Conservation (phyloP, 2,113 vertebrate species). For the Archilochus colubris region DNA sequence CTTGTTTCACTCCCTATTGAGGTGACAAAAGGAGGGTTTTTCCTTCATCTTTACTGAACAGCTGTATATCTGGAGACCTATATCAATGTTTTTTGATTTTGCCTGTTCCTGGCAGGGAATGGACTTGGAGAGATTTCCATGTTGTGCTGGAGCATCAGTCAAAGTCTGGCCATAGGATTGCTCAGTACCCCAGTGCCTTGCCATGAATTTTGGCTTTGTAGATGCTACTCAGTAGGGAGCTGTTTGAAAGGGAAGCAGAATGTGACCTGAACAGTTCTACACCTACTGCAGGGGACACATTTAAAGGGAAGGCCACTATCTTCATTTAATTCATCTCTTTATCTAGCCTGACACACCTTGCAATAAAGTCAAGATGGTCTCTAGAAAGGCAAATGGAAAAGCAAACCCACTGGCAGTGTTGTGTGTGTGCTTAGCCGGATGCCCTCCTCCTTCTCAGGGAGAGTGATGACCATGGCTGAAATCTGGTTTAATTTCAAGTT, state of each 20-base stretch:
- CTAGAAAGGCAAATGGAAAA: background rate
- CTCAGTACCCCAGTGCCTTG: background rate
- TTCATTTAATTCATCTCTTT: background rate
- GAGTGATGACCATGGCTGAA: background rate
- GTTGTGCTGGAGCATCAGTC: background rate
- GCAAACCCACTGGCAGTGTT: background rate
- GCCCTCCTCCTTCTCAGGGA: background rate
- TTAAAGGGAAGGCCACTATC: background rate
- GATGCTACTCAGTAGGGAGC: background rate
- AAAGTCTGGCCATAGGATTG: background rate
- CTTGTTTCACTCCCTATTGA: background rate
- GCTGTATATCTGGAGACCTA: background rate
- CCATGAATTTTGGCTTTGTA: background rate
- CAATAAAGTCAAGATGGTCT: background rate
- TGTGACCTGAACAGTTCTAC: background rate
- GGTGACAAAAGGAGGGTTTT: rapidly evolving
- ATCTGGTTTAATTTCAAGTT: constrained; percentile 5
- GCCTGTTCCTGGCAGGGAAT: background rate
- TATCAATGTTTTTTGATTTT: background rate
- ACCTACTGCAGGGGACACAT: background rate
- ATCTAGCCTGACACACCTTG: background rate
- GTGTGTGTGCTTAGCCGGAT: background rate
- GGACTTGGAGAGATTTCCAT: background rate
- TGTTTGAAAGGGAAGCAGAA: background rate
- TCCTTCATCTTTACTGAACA: background rate